Base-by-base conservation (phyloP, 92 coral and sea anemone genomes). In the Ricordea florida region DNA sequence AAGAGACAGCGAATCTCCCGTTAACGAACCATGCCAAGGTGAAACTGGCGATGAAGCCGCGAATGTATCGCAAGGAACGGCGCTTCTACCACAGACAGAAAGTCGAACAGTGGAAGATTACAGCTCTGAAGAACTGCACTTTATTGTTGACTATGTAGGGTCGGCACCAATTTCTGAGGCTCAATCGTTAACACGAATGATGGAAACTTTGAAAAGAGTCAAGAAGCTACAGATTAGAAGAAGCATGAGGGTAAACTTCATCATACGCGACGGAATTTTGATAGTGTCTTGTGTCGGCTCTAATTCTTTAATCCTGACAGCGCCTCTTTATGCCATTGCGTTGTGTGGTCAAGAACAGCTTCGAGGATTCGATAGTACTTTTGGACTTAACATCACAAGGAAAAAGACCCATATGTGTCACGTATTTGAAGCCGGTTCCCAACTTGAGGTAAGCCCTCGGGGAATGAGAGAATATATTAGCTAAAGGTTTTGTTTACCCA, bases 391-490 rank as follows among this genome's bases (percentile, higher is more conserved):
- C 64, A 89, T 96, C 29, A 96, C 99, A 14, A 79, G 99, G 34
- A 96, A 86, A 47, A 92, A 85, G 36, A 87, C 85, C 0, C 99
- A 96, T 57, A 79, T 96, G 87, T 91, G 99, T 64, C 97, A 96
- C 44, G 99, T 93, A 17, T 96, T 96, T 43, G 89, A 96, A 72
- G 99, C 99, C 1, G 97, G 99, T 0, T 96, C 99, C 1, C 86
- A 89, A 48, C 93, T 91, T 9, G 99, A 96, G 99, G 99, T 96
- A 48, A 78, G 99, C n/a, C n/a, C n/a, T n/a, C n/a, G n/a, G n/a
- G n/a, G n/a, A n/a, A n/a, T n/a, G n/a, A n/a, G n/a, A n/a, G n/a
- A n/a, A n/a, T n/a, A n/a, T n/a, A n/a, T n/a, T n/a, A n/a, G n/a
- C n/a, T n/a, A n/a, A n/a, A n/a, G n/a, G n/a, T n/a, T n/a, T 75